These are phyloP conservation scores for Melipona beecheii DNA, from an alignment of 2,888 invertebrate species.

Conservation along the genomic window DNA sequence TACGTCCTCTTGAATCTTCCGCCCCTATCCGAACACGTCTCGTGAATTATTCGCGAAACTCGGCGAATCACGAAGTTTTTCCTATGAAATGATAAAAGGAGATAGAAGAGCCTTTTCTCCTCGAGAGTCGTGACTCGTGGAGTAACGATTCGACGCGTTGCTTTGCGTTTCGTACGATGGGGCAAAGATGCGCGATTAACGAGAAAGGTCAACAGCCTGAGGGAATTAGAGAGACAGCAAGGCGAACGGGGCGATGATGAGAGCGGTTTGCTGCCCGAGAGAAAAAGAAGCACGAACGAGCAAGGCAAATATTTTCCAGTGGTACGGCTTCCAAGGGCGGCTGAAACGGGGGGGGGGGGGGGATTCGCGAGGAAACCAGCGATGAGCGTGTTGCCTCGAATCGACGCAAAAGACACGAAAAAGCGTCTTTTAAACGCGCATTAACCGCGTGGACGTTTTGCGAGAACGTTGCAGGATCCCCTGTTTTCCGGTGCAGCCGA, in stretches of 20 bases:
- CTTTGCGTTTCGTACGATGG: not conserved
- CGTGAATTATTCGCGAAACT: not conserved
- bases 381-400: not conserved
- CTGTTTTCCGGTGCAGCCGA: not conserved
- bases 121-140: not conserved
- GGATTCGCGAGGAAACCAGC: no score
- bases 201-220: not conserved
- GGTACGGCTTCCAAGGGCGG: not conserved
- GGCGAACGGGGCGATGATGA: not conserved
- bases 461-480: no score
- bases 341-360: not conserved
- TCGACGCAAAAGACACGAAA: no score
- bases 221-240: not conserved
- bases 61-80: no score
- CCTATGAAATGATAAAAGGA: not conserved
- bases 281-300: not conserved
- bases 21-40: not conserved
- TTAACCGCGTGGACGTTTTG: not conserved
- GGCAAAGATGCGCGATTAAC: not conserved
- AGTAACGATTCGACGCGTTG: no score
- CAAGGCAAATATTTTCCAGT: conserved; percentile 18
- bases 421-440: not conserved
- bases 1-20: not conserved
- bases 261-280: not conserved
- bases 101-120: not conserved